Percentiles rank a stretch among this genome's conserved stretches.
phyloP scores from a whole-genome alignment of 1,140 invertebrate species.

The Pogonus chalceus region DNA sequence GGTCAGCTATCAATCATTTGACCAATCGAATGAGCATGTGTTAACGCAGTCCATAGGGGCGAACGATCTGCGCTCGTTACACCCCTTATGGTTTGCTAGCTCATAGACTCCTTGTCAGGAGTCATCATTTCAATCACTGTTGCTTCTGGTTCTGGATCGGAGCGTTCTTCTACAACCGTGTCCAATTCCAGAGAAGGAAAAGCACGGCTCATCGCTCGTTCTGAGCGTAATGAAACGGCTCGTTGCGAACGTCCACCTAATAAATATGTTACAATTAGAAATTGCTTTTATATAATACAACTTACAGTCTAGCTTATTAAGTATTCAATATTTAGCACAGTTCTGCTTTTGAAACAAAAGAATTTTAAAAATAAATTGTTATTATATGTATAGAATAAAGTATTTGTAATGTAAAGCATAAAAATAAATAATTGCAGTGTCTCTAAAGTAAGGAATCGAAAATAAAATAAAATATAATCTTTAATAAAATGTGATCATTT shows the following conservation, averaged over 20 bases:
- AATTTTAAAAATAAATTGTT: neutral
- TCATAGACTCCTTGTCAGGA: conserved; percentile 42
- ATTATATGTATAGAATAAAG: neutral
- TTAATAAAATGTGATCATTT: too few relatives aligned
- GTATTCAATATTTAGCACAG: neutral
- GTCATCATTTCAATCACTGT: conserved; percentile 41
- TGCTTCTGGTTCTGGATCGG: conserved; percentile 52
- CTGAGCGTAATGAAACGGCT: conserved; percentile 53
- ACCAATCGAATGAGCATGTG: conserved; percentile 46
- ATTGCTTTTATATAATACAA: neutral
- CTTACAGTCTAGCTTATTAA: neutral
- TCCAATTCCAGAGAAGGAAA: conserved; percentile 66
- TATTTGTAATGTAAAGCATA: too few relatives aligned
- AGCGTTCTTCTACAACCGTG: conserved; percentile 69
- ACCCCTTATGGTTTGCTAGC: conserved; percentile 36
- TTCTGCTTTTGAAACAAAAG: too few relatives aligned
- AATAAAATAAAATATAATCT: too few relatives aligned
- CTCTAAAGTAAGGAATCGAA: too few relatives aligned
- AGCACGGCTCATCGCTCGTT: conserved; percentile 49
- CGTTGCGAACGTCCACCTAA: conserved; percentile 44
- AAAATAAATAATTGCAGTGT: too few relatives aligned
- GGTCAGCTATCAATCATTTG: conserved; percentile 35
- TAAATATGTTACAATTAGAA: neutral
- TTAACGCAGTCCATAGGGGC: conserved; percentile 55
- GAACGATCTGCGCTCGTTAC: conserved; percentile 30